Evolutionary conservation across 2,113 vertebrate genomes (phyloP).

Genomic region (Plecotus auritus): DNA sequence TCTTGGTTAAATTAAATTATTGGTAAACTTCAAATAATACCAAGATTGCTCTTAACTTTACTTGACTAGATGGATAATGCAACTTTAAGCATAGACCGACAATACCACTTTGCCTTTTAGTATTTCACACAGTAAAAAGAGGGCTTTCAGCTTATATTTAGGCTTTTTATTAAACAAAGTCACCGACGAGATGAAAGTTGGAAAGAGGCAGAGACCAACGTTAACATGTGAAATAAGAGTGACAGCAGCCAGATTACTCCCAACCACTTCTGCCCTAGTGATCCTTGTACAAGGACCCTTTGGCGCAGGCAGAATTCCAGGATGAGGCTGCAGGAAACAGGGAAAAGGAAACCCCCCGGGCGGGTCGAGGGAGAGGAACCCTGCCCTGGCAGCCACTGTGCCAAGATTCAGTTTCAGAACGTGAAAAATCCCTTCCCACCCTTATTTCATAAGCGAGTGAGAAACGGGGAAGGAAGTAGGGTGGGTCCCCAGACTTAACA

Average conservation of each 20-base stretch:
- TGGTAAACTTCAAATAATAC: background rate
- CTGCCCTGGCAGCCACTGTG: background rate
- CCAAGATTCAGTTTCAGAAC: constrained; percentile 46
- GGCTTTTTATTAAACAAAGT: background rate
- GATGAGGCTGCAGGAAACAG: constrained; percentile 69
- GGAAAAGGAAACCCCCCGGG: constrained; percentile 60
- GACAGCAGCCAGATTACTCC: background rate
- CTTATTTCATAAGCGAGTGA: constrained; percentile 19
- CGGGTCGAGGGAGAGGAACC: constrained; percentile 30
- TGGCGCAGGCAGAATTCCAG: constrained; percentile 62
- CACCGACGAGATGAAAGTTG: background rate
- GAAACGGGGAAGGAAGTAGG: constrained; percentile 71
- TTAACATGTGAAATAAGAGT: background rate
- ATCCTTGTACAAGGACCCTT: background rate
- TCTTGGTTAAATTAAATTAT: constrained; percentile 15
- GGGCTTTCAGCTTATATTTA: background rate
- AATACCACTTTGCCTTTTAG: background rate
- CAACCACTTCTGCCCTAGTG: background rate
- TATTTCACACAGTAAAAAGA: background rate
- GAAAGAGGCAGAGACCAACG: background rate
- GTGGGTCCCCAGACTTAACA: constrained; percentile 65
- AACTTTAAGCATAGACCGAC: background rate
- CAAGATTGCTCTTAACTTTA: background rate
- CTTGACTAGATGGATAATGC: background rate
- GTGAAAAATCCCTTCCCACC: constrained; percentile 57